Percentiles rank a stretch among this genome's conserved stretches.
Conservation (phyloP, 1,140 invertebrate genomes). For the Megalopta genalis region DNA sequence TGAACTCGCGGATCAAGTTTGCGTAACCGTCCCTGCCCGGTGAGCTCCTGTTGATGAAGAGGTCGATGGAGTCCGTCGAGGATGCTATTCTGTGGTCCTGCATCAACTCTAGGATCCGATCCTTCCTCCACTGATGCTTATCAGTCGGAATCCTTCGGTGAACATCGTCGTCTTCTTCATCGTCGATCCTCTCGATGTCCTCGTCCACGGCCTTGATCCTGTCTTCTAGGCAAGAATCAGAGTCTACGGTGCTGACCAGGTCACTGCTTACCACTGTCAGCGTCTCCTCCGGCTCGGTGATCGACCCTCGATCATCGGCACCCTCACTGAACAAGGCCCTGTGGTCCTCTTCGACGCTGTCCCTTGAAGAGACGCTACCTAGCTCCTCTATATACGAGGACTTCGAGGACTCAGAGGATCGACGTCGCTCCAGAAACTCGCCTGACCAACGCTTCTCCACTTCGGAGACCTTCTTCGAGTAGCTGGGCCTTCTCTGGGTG, state of each 20-base stretch:
- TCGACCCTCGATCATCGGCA: neutral
- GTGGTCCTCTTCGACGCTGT: slow-evolving; percentile 64
- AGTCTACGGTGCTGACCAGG: slow-evolving; percentile 69
- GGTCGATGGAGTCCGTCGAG: slow-evolving; percentile 11
- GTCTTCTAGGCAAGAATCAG: slow-evolving; percentile 72
- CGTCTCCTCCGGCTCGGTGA: slow-evolving; percentile 36
- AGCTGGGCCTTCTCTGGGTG: slow-evolving; percentile 47
- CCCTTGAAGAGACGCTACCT: slow-evolving; percentile 71
- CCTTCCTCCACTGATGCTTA: neutral
- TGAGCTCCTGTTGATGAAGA: neutral
- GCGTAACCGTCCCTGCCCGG: slow-evolving; percentile 71
- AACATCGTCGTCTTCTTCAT: neutral
- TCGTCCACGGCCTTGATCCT: slow-evolving; percentile 69
- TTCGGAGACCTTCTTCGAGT: slow-evolving; percentile 71
- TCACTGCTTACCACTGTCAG: slow-evolving; percentile 55
- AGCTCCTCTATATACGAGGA: slow-evolving; percentile 75
- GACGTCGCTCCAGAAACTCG: slow-evolving; percentile 69
- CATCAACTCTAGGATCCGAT: neutral
- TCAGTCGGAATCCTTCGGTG: too few relatives aligned
- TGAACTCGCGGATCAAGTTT: slow-evolving; percentile 70
- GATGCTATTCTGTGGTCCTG: slow-evolving; percentile 4
- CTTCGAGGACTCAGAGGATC: slow-evolving; percentile 73
- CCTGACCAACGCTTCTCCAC: slow-evolving; percentile 75
- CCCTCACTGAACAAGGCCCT: neutral
- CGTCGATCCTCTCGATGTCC: slow-evolving; percentile 48